A percentile compares a stretch with the other conserved stretches of the same genome.
phyloP scores from a whole-genome alignment of 2,888 invertebrate genomes.

The Bombylius major region DNA sequence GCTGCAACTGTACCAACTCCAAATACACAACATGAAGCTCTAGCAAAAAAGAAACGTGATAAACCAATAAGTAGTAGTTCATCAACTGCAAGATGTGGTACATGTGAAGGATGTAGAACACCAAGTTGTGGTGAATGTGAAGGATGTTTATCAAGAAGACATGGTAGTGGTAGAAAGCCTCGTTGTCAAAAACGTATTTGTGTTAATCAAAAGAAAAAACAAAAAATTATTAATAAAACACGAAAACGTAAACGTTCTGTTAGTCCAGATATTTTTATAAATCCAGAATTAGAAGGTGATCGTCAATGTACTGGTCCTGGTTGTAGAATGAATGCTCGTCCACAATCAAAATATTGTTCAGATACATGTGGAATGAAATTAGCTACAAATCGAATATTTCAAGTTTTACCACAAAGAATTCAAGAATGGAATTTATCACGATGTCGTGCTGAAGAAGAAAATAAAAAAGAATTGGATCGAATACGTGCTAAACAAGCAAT shows the following conservation, averaged over 20 bases:
- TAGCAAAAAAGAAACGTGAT: slow-evolving; percentile 16
- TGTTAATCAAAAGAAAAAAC: slow-evolving; percentile 24
- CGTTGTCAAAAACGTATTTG: slow-evolving; percentile 42
- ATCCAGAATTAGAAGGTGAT: slow-evolving; percentile 45
- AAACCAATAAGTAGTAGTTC: slow-evolving; percentile 17
- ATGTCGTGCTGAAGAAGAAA: slow-evolving; percentile 77
- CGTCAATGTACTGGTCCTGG: slow-evolving; percentile 87
- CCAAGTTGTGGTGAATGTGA: slow-evolving; percentile 34
- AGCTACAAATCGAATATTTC: slow-evolving; percentile 73
- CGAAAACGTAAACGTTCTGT: slow-evolving; percentile 26
- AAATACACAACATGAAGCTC: slow-evolving; percentile 4
- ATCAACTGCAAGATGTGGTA: slow-evolving; percentile 49
- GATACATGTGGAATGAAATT: slow-evolving; percentile 82
- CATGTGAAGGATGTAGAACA: slow-evolving; percentile 55
- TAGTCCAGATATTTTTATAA: slow-evolving; percentile 30
- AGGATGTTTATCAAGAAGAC: slow-evolving; percentile 27
- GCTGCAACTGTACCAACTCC: slow-evolving; percentile 23
- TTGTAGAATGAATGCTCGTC: slow-evolving; percentile 64
- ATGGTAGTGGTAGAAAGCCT: slow-evolving; percentile 35
- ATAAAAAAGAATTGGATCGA: slow-evolving; percentile 50
- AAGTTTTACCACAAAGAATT: slow-evolving; percentile 76
- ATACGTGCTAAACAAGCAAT: slow-evolving; percentile 69
- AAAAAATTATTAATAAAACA: slow-evolving; percentile 22
- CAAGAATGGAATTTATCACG: slow-evolving; percentile 86
- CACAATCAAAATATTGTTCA: slow-evolving; percentile 85